Percentiles rank a stretch among this genome's conserved stretches.
phyloP scores from a whole-genome alignment of 1,140 invertebrate species.

The Pachypsylla venusta region DNA sequence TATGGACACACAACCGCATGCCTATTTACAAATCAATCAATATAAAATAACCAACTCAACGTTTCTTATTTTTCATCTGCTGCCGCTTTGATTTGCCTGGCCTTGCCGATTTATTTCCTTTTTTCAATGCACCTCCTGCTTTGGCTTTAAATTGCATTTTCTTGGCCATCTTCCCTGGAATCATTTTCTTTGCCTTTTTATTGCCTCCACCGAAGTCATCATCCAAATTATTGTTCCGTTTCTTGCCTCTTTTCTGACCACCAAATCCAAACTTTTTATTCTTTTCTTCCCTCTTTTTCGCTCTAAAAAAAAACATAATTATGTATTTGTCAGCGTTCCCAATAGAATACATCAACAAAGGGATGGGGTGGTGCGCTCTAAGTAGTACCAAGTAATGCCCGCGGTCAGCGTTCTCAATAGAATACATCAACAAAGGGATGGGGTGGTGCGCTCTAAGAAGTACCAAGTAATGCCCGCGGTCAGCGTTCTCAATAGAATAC shows the following conservation, averaged over 20 bases:
- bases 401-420: too few species aligned
- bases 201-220: background rate
- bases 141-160: slow-evolving; percentile 5
- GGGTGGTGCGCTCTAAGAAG: too few species aligned
- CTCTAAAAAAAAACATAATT: slow-evolving; percentile 18
- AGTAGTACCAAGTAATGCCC: too few species aligned
- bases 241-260: slow-evolving; percentile 81
- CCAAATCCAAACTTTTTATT: slow-evolving; percentile 89
- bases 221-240: slow-evolving; percentile 56
- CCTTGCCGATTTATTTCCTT: background rate
- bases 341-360: background rate
- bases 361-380: too few species aligned
- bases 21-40: too few species aligned
- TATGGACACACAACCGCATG: too few species aligned
- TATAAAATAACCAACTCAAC: background rate
- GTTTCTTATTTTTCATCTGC: slow-evolving; percentile 2
- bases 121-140: background rate
- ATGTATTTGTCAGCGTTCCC: background rate
- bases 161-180: background rate
- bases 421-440: background rate
- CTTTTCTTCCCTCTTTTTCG: slow-evolving; percentile 50
- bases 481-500: too few species aligned
- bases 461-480: too few species aligned
- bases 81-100: background rate
- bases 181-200: background rate